Base-by-base conservation (phyloP, 2,797 vertebrate species). In the Gallinago stenura region DNA sequence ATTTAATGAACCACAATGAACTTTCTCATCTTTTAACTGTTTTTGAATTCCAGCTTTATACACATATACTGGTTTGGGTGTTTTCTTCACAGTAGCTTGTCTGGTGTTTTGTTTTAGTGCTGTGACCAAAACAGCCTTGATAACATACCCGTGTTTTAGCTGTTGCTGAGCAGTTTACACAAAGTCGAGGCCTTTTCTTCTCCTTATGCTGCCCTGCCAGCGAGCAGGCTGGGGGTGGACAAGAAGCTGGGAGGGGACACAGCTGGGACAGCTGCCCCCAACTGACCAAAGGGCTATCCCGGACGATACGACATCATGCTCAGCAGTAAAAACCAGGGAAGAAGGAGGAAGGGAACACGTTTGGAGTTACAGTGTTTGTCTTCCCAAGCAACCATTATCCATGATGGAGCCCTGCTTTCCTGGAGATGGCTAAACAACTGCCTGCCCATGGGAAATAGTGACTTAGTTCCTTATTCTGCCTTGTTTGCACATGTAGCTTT, bases 261-360 rank as follows among this genome's bases (percentile, higher is more conserved):
- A 62, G 25, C 21, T 2, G 7, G 21, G 48, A 41, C 33, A 61
- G 33, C 17, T 68, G 30, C 35, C 12, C 17, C 30, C 6, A 31
- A 4, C 17, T 48, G 70, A 31, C 12, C 15, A 14, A 22, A 56
- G 22, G 15, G 18, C 17, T n/a, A 14, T n/a, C 2, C 50, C 19
- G 28, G 3, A 35, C 10, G 26, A 20, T 16, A 7, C 4, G 26
- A 57, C 1, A 0, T 57, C 6, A 1, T 6, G 6, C 9, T 77
- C 35, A 57, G 50, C 24, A 12, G 13, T 43, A 48, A 53, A 69
- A 83, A 17, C 25, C 35, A 6, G 12, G 31, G 56, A 51, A 68
- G n/a, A 20, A 82, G 48, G 37, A 62, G 20, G 21, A 43, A 35
- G 20, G 31, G 3, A 5, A 4, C 12, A 24, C 1, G 3, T 43